phyloP scores from a whole-genome alignment of 2,113 vertebrate genomes.

The Lasiurus cinereus region DNA sequence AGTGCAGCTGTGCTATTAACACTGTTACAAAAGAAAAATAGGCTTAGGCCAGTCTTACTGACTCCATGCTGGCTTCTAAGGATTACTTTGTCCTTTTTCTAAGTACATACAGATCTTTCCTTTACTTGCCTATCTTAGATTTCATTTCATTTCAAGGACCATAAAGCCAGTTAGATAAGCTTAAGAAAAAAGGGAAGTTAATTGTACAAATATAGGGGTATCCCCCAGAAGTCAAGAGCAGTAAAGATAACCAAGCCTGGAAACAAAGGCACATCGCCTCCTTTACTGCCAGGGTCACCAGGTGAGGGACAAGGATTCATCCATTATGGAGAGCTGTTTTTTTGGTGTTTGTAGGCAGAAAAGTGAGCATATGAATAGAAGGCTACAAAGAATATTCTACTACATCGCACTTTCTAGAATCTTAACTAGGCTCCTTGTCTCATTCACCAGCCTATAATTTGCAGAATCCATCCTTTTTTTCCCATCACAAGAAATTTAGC shows the following conservation, averaged over 20 bases:
- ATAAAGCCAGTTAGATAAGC: conserved; percentile 62
- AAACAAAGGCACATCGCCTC: conserved; percentile 35
- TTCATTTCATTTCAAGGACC: conserved; percentile 58
- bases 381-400: neutral
- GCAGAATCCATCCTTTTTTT: conserved; percentile 5
- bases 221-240: conserved; percentile 32
- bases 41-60: neutral
- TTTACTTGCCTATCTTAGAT: conserved; percentile 38
- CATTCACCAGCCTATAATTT: conserved; percentile 36
- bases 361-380: neutral
- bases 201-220: conserved; percentile 10
- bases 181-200: conserved; percentile 52
- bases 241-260: conserved; percentile 1
- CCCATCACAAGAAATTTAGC: conserved; percentile 3
- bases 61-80: neutral
- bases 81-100: conserved; percentile 21
- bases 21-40: conserved; percentile 21
- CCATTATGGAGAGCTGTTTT: neutral
- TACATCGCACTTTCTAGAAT: neutral
- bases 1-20: neutral
- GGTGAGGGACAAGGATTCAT: neutral
- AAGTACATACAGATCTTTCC: conserved; percentile 23
- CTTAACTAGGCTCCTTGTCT: neutral
- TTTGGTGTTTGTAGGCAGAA: neutral
- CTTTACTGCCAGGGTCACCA: neutral